Conservation (phyloP, 2,113 vertebrate species). For the Aplodontia rufa region DNA sequence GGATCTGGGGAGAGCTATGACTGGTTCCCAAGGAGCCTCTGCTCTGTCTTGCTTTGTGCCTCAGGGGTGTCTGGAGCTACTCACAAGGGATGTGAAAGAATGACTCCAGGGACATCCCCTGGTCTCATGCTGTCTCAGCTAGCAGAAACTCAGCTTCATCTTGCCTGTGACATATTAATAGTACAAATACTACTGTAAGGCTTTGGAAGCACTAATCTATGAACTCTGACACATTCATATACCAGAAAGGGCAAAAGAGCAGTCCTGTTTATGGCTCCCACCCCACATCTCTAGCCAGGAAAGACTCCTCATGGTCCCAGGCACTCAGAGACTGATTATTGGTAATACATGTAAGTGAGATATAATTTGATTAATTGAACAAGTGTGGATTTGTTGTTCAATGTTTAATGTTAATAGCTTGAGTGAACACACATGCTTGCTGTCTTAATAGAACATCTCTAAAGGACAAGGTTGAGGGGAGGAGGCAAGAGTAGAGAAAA, state of each 20-base stretch:
- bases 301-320: neutral
- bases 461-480: neutral
- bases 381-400: neutral
- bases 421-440: neutral
- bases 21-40: neutral
- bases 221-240: neutral
- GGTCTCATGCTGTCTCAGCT: neutral
- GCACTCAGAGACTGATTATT: neutral
- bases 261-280: neutral
- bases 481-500: neutral
- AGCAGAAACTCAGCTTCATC: neutral
- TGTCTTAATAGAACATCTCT: neutral
- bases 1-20: neutral
- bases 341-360: neutral
- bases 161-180: neutral
- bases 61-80: neutral
- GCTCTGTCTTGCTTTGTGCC: neutral
- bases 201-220: neutral
- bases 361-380: neutral
- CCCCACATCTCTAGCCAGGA: neutral
- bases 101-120: neutral
- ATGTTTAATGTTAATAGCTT: neutral
- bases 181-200: neutral
- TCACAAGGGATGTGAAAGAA: neutral
- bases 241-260: neutral